phyloP scores from a whole-genome alignment of 1,140 invertebrate species.

The Scylla paramamosain region DNA sequence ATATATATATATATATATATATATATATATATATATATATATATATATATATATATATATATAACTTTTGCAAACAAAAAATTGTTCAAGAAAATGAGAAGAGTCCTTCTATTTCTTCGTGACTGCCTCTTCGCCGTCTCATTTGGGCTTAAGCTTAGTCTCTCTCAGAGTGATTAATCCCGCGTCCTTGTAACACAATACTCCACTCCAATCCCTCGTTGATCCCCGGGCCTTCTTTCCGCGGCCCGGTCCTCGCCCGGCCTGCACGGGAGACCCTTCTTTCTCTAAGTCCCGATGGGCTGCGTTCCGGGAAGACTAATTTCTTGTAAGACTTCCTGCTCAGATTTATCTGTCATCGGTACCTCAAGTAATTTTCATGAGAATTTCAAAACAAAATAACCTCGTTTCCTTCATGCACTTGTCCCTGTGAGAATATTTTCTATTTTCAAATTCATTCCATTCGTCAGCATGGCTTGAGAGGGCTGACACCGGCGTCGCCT shows the following conservation, averaged over 20 bases:
- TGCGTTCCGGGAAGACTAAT: not conserved
- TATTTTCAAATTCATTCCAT: not conserved
- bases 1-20: too few relatives aligned
- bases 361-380: not conserved
- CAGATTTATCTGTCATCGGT: not conserved
- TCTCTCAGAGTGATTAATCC: slow-evolving; percentile 8
- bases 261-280: not conserved
- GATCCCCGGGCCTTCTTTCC: not conserved
- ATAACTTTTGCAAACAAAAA: not conserved
- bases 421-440: not conserved
- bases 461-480: too few relatives aligned
- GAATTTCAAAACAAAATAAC: not conserved
- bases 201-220: not conserved
- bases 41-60: too few relatives aligned
- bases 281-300: not conserved
- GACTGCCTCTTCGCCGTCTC: not conserved
- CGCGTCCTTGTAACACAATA: slow-evolving; percentile 11
- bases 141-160: slow-evolving; percentile 8
- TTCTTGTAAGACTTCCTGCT: not conserved
- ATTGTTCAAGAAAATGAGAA: not conserved
- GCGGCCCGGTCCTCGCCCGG: not conserved
- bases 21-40: too few relatives aligned
- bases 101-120: not conserved
- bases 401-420: not conserved
- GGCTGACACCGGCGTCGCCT: not conserved